Percentiles rank a stretch among this genome's conserved stretches.
phyloP scores from a whole-genome alignment of 2,113 vertebrate species.

The Plecturocebus donacophilus region DNA sequence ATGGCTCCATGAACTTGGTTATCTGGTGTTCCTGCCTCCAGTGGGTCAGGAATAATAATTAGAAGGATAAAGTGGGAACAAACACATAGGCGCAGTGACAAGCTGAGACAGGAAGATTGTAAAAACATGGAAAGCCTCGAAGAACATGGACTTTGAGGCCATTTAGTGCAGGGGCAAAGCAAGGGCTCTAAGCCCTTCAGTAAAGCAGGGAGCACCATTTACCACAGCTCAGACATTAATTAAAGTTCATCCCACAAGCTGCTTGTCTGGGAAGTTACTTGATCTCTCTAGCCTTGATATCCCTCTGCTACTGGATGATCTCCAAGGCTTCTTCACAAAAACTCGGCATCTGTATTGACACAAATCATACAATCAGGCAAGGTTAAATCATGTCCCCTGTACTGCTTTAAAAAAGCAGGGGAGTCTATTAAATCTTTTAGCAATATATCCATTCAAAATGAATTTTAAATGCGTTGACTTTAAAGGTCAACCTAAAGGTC shows the following conservation, averaged over 20 bases:
- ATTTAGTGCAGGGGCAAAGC: not conserved
- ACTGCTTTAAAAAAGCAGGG: not conserved
- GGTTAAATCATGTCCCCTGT: not conserved
- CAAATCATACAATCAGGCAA: not conserved
- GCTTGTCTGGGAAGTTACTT: not conserved
- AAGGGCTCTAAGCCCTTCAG: not conserved
- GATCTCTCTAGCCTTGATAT: not conserved
- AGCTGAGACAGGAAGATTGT: not conserved
- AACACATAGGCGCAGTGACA: not conserved
- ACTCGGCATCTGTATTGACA: not conserved
- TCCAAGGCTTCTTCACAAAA: slow-evolving; percentile 1
- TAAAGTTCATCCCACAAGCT: not conserved
- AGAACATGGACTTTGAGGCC: not conserved
- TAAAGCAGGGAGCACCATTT: not conserved
- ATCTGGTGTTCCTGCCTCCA: not conserved
- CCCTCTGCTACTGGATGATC: not conserved
- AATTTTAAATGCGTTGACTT: not conserved
- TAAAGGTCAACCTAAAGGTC: not conserved
- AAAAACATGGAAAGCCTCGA: not conserved
- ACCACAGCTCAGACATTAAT: not conserved
- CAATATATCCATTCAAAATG: not conserved
- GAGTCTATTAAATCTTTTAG: not conserved
- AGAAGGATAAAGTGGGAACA: not conserved
- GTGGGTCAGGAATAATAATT: no score
- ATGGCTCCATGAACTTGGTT: not conserved